Conservation (phyloP, 2,113 vertebrate species). For the Rhinoderma darwinii region DNA sequence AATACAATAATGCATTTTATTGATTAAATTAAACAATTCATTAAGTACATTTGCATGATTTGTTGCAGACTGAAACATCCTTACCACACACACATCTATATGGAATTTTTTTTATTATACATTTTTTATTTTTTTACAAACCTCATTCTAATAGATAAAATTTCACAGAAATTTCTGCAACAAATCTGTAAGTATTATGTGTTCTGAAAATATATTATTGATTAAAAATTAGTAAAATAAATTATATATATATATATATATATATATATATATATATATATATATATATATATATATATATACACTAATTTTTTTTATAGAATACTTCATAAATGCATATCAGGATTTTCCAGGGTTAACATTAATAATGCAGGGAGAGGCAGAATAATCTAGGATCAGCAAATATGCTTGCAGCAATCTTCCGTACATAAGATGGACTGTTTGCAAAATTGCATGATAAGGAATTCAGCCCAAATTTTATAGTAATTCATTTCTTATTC, state of each 20-base stretch:
- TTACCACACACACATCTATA: no score
- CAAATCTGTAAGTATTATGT: no score
- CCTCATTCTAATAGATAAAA: no score
- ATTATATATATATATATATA: background rate
- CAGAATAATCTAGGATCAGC: constrained; percentile 29
- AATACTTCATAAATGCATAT: background rate
- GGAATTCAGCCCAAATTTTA: constrained; percentile 37
- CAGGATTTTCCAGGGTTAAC: constrained; percentile 40
- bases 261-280: background rate
- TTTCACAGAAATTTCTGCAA: no score
- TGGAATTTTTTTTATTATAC: no score
- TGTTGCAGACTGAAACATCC: no score
- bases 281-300: background rate
- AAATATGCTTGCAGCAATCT: constrained; percentile 38
- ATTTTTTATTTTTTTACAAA: no score
- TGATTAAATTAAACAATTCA: background rate
- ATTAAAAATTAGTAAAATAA: no score
- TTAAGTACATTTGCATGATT: no score
- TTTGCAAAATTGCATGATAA: constrained; percentile 34
- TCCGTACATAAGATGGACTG: constrained; percentile 29
- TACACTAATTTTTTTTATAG: no score
- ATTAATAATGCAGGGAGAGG: constrained; percentile 49
- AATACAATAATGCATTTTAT: background rate
- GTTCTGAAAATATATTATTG: no score
- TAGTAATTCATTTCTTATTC: constrained; percentile 33